phyloP scores from a whole-genome alignment of 2,797 vertebrate species.

The Parauchenoglanis punctatus region DNA sequence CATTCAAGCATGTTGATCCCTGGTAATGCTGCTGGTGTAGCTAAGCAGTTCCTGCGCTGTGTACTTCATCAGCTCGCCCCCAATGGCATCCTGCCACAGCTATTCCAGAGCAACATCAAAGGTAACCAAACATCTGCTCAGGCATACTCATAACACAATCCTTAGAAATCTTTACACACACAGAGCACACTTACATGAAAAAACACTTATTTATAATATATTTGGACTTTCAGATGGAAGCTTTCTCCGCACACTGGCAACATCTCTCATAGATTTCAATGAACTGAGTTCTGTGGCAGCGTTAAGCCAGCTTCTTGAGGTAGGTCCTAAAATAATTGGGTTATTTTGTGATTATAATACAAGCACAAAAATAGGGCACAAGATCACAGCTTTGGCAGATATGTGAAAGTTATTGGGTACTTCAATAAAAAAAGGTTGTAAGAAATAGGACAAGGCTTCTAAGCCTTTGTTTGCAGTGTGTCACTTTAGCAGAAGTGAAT shows the following conservation, averaged over 20 bases:
- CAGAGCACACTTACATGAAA: constrained; percentile 4
- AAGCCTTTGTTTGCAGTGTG: neutral
- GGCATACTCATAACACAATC: constrained; percentile 16
- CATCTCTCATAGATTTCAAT: constrained; percentile 92
- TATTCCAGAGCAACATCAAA: constrained; percentile 99
- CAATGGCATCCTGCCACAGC: constrained; percentile 95
- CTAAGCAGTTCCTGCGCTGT: constrained; percentile 98
- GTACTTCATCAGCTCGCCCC: constrained; percentile 96
- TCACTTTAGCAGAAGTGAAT: neutral
- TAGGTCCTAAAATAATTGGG: constrained; percentile 62
- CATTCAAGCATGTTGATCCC: constrained; percentile 92
- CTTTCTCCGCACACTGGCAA: constrained; percentile 91
- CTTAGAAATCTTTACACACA: neutral
- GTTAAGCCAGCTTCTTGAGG: constrained; percentile 96
- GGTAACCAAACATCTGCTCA: constrained; percentile 71
- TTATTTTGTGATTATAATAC: neutral
- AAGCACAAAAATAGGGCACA: neutral
- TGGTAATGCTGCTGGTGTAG: constrained; percentile 95
- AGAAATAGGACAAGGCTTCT: neutral
- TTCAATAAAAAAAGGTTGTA: neutral
- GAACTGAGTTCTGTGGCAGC: constrained; percentile 95
- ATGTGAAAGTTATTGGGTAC: neutral
- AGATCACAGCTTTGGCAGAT: neutral
- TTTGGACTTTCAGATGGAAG: constrained; percentile 82
- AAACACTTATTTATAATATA: constrained; percentile 52